phyloP scores from a whole-genome alignment of 2,797 vertebrate genomes.

The Tinamus major region DNA sequence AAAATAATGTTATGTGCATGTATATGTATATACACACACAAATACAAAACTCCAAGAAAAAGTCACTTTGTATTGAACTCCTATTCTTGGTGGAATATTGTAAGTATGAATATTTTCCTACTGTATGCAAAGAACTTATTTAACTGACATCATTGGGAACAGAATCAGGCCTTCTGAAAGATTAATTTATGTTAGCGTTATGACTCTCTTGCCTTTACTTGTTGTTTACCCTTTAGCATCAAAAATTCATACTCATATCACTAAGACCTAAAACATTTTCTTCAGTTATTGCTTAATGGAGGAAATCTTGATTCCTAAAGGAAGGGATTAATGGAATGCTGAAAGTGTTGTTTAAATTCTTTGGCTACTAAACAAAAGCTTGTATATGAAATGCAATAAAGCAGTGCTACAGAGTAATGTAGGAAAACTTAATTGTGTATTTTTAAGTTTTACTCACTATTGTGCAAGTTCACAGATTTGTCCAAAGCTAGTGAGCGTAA shows the following conservation, averaged over 20 bases:
- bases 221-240: conserved; percentile 25
- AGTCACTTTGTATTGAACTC: neutral
- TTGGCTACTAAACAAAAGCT: conserved; percentile 39
- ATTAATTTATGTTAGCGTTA: conserved; percentile 32
- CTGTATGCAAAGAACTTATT: neutral
- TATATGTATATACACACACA: neutral
- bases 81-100: neutral
- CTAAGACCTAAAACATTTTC: conserved; percentile 17
- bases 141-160: neutral
- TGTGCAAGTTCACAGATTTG: conserved; percentile 19
- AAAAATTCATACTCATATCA: conserved; percentile 48
- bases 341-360: conserved; percentile 47
- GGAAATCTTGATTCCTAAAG: conserved; percentile 50
- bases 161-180: conserved; percentile 36
- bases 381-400: neutral
- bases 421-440: conserved; percentile 12
- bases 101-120: neutral
- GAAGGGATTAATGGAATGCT: conserved; percentile 59
- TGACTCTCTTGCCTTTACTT: conserved; percentile 4
- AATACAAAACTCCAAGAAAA: neutral
- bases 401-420: conserved; percentile 3
- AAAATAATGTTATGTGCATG: neutral
- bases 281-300: conserved; percentile 42
- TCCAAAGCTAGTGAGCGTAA: conserved; percentile 13
- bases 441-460: conserved; percentile 13